Percentiles rank a stretch among this genome's conserved stretches.
These are phyloP conservation scores for Bombus balteatus DNA, from an alignment of 1,140 invertebrate genomes.

Conservation along the genomic window DNA sequence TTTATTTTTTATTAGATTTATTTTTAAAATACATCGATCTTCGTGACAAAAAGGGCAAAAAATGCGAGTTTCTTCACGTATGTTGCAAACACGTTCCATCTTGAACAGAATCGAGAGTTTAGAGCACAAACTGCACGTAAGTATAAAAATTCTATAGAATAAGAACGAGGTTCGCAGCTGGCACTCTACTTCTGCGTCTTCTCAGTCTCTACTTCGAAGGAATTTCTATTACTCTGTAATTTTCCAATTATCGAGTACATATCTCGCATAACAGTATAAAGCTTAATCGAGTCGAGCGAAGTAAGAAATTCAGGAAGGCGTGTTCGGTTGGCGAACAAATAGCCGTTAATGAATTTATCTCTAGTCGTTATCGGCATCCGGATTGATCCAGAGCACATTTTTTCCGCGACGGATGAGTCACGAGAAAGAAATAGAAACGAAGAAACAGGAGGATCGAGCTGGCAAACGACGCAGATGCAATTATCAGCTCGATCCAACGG, in stretches of 20 bases:
- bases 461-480: not conserved
- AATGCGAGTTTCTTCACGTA: too few species aligned
- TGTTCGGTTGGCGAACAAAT: too few species aligned
- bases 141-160: not conserved
- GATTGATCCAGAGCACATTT: too few species aligned
- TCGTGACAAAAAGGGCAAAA: not conserved
- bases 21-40: not conserved
- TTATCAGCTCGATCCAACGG: not conserved
- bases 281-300: too few species aligned
- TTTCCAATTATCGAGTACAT: not conserved
- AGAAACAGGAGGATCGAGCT: not conserved
- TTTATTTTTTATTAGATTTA: not conserved
- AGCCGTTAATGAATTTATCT: not conserved
- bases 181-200: too few species aligned
- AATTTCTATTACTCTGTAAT: not conserved
- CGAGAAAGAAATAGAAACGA: not conserved
- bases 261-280: not conserved
- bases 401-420: not conserved
- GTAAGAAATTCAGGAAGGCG: too few species aligned
- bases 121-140: not conserved
- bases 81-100: not conserved
- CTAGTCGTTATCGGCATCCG: too few species aligned
- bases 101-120: not conserved
- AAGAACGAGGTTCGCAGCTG: too few species aligned
- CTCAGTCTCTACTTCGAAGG: too few species aligned